Base-by-base conservation (phyloP, 2,113 vertebrate genomes). In the Murina feae region DNA sequence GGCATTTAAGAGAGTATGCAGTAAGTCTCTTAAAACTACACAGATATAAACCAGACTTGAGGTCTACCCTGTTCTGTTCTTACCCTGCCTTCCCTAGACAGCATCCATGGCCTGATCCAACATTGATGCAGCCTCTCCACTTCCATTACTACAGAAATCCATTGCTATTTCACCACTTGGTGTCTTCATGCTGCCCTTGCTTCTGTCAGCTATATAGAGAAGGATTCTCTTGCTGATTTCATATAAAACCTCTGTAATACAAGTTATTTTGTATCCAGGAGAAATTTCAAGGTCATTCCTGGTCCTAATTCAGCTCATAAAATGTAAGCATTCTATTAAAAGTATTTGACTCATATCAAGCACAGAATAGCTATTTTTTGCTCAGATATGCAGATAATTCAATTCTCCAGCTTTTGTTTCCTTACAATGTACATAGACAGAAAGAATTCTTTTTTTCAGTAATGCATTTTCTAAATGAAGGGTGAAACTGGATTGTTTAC, bases 381-480 rank as follows among this genome's bases (percentile, higher is more conserved):
- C 49, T 95, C 25, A 85, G 60, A 20, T 91, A 14, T 92, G n/a
- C 25, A 75, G 42, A 55, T 79, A 94, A 93, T 49, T 87, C 51
- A 80, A 12, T 79, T 68, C 18, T 88, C 16, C 2, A 82, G 68
- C 8, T 79, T 95, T 90, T 95, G 18, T 88, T 90, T 23, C 42
- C 83, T 93, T 60, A 83, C 17, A 87, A 60, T 44, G 21, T 66
- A 75, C 55, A 81, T 2, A 88, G 47, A 71, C 20, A 71, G 37
- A 11, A 75, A 71, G 14, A 79, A 66, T 65, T 58, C 6, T 10
- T 92, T 83, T 92, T 60, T 76, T 58, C 25, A 91, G 18, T 42
- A 79, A 95, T 7, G 0, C 3, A 71, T 88, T 97, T n/a, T 92
- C 42, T 91, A 86, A 91, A 79, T 74, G 37, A 91, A 83, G 75